Conservation (phyloP, 1,140 invertebrate species). For the Anadara kagoshimensis region DNA sequence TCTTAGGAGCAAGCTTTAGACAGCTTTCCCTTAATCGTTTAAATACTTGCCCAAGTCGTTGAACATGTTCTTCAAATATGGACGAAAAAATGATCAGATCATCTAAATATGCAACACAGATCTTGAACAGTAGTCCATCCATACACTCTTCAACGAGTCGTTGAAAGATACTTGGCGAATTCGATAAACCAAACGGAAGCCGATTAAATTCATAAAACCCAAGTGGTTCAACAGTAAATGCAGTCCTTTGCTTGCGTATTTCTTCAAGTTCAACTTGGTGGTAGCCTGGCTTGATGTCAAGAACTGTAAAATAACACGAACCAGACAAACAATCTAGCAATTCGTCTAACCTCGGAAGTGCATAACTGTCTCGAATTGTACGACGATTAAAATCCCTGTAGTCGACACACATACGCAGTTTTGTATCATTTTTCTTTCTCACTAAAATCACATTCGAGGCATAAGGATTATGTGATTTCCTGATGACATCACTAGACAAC, state of each 20-base stretch:
- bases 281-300: too few species aligned
- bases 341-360: too few species aligned
- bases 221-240: neutral
- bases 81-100: conserved; percentile 5
- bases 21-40: neutral
- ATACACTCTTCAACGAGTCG: neutral
- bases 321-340: too few species aligned
- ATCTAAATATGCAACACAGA: conserved; percentile 7
- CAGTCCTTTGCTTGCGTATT: too few species aligned
- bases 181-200: neutral
- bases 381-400: neutral
- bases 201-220: neutral
- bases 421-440: neutral
- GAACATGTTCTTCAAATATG: neutral
- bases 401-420: neutral
- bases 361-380: neutral
- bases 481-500: neutral
- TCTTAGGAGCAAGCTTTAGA: conserved; percentile 4
- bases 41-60: neutral
- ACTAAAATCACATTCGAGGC: neutral
- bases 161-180: neutral
- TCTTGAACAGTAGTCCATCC: neutral
- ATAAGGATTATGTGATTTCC: neutral
- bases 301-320: too few species aligned
- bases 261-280: too few species aligned